These are phyloP conservation scores for Cerceris rybyensis DNA, from an alignment of 2,888 invertebrate genomes.

Conservation along the genomic window DNA sequence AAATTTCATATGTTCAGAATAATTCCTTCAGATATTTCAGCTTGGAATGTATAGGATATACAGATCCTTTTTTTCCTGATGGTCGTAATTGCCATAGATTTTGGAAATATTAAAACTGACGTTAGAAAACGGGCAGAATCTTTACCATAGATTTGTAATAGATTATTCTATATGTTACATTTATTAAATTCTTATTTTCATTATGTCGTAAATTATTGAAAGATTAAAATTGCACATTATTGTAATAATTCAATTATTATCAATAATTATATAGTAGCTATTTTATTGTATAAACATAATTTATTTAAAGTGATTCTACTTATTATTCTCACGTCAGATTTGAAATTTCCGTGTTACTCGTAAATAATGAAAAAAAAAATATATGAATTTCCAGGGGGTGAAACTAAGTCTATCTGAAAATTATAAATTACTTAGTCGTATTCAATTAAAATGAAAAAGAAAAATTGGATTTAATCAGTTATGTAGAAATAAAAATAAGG, in stretches of 20 bases:
- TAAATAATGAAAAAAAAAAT: constrained; percentile 26
- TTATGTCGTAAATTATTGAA: too few species aligned
- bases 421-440: neutral
- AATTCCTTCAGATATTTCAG: neutral
- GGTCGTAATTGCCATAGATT: neutral
- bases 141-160: neutral
- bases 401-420: neutral
- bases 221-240: too few species aligned
- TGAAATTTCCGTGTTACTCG: constrained; percentile 1
- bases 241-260: too few species aligned
- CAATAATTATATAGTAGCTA: too few species aligned
- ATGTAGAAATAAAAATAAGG: too few species aligned
- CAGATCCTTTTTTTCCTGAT: too few species aligned
- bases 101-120: neutral
- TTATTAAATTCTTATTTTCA: too few species aligned
- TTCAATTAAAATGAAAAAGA: too few species aligned
- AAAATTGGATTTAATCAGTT: too few species aligned
- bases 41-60: neutral
- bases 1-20: neutral
- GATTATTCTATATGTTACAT: too few species aligned
- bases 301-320: neutral
- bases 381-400: neutral
- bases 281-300: too few species aligned
- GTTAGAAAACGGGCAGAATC: neutral
- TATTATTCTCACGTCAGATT: neutral